These are phyloP conservation scores for Cyclura pinguis DNA, from an alignment of 2,797 vertebrate genomes.

Conservation along the genomic window DNA sequence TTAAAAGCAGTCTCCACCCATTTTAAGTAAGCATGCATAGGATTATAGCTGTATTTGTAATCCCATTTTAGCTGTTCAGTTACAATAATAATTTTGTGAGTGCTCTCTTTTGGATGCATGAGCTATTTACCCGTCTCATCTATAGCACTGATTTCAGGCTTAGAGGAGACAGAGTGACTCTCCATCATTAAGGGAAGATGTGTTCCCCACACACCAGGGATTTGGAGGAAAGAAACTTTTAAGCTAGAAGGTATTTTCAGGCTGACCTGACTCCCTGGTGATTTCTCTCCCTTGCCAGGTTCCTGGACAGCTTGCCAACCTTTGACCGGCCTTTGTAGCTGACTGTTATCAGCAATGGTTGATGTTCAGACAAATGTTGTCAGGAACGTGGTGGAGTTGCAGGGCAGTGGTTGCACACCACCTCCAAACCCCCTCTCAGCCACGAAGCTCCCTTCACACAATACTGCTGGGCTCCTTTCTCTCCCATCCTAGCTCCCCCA, in stretches of 20 bases:
- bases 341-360: background rate
- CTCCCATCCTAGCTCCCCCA: background rate
- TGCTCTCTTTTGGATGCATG: background rate
- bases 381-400: background rate
- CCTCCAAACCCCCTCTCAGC: no score
- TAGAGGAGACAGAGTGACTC: background rate
- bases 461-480: no score
- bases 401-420: no score
- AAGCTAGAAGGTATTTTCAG: no score
- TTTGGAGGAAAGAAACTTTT: background rate
- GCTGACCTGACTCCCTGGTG: background rate
- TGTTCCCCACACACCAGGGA: no score
- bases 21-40: no score
- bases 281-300: background rate
- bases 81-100: background rate
- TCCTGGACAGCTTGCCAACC: background rate
- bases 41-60: no score
- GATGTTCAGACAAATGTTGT: background rate
- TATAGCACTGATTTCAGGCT: no score
- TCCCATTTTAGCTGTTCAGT: background rate
- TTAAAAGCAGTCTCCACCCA: no score
- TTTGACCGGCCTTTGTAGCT: background rate
- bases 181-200: no score
- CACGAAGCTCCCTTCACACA: background rate
- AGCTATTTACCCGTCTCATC: no score